Conservation (phyloP, 1,140 invertebrate species). For the Battus philenor region DNA sequence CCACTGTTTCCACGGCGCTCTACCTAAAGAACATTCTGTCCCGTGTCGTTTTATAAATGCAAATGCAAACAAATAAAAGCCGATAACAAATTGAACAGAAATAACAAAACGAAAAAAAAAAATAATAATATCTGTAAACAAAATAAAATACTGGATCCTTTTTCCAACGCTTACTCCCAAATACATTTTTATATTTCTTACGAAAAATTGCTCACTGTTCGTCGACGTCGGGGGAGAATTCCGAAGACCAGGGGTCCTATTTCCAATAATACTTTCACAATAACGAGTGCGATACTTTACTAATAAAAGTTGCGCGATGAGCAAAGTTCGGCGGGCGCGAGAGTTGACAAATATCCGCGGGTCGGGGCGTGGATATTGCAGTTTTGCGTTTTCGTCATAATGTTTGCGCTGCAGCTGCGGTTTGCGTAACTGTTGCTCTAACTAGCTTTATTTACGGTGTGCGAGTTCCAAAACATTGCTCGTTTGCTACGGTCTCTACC, state of each 20-base stretch:
- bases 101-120: not conserved
- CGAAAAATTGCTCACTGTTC: conserved; percentile 1
- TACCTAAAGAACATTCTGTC: too few relatives aligned
- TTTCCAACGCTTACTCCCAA: conserved; percentile 2
- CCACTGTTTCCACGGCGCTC: too few relatives aligned
- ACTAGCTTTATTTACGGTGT: conserved; percentile 12
- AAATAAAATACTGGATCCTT: conserved; percentile 6
- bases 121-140: not conserved
- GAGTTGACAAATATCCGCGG: not conserved
- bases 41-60: too few relatives aligned
- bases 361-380: conserved; percentile 11
- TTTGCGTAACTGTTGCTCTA: conserved; percentile 12
- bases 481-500: too few relatives aligned
- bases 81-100: not conserved
- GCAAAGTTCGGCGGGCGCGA: conserved; percentile 7
- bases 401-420: conserved; percentile 13
- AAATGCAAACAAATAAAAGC: not conserved
- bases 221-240: conserved; percentile 7
- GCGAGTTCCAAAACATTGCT: too few relatives aligned
- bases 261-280: conserved; percentile 14
- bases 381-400: conserved; percentile 14
- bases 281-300: conserved; percentile 10
- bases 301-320: conserved; percentile 12
- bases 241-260: conserved; percentile 1
- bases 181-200: conserved; percentile 11